These are phyloP conservation scores for Pluvianellus socialis DNA, from an alignment of 2,113 vertebrate genomes.

Conservation along the genomic window DNA sequence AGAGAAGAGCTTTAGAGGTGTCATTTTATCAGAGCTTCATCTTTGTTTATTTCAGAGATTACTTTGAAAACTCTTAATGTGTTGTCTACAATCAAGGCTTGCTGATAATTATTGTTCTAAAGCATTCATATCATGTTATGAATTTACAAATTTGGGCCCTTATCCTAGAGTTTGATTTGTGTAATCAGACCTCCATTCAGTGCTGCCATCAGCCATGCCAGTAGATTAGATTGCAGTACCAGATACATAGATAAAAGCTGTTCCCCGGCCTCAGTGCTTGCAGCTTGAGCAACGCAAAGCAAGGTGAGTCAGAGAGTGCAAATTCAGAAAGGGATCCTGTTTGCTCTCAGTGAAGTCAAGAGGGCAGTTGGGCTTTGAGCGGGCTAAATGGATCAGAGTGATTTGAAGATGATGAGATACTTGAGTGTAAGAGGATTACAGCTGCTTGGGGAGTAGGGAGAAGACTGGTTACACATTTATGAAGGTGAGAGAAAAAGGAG, in stretches of 20 bases:
- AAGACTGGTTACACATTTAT: accelerated
- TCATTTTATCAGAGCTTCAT: neutral
- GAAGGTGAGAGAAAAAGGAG: neutral
- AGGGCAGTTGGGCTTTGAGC: neutral
- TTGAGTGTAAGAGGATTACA: neutral
- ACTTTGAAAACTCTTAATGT: neutral
- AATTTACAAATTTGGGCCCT: neutral
- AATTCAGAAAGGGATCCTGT: neutral
- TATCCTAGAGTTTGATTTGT: neutral
- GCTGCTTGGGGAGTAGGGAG: neutral
- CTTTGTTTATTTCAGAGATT: neutral
- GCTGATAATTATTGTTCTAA: neutral
- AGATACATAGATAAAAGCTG: neutral
- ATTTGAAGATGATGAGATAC: neutral
- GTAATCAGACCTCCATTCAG: neutral
- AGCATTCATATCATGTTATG: neutral
- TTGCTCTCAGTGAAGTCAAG: neutral
- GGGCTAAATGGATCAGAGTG: neutral
- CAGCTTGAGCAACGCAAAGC: neutral
- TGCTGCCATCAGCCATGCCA: neutral
- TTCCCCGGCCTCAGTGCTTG: neutral
- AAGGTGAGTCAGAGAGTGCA: neutral
- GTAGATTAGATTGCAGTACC: neutral
- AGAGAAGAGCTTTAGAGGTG: neutral
- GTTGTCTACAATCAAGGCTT: neutral